phyloP scores from a whole-genome alignment of 2,888 invertebrate genomes.

The Microchrysa polita region DNA sequence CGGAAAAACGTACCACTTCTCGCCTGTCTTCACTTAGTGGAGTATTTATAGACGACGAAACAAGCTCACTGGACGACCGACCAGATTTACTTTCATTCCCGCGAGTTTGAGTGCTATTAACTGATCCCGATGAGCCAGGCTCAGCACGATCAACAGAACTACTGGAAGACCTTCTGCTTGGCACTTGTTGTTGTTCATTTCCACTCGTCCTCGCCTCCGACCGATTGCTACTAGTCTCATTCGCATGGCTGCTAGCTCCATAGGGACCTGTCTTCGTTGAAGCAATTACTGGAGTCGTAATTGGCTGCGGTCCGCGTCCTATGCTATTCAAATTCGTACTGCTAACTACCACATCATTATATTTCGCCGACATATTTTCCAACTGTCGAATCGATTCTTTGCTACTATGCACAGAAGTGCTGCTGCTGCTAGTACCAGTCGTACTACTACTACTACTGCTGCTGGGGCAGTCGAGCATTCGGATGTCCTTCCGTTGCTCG shows the following conservation, averaged over 20 bases:
- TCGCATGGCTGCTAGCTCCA: not conserved
- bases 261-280: not conserved
- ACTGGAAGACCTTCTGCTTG: not conserved
- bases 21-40: not conserved
- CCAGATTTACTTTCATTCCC: not conserved
- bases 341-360: constrained; percentile 19
- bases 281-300: constrained; percentile 16
- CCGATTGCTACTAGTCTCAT: not conserved
- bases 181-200: not conserved
- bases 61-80: constrained; percentile 3
- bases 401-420: not conserved
- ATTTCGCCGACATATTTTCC: constrained; percentile 23
- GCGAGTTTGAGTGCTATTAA: not conserved
- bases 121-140: not conserved
- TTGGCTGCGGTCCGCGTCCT: not conserved
- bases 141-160: not conserved
- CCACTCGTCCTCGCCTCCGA: not conserved
- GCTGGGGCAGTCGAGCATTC: not conserved
- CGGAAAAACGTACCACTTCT: not conserved
- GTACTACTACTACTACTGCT: constrained; percentile 5
- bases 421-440: constrained; percentile 20
- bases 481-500: not conserved
- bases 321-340: not conserved
- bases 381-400: not conserved
- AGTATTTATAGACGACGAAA: constrained; percentile 33